Evolutionary conservation across 2,888 invertebrate genomes (phyloP).

Genomic region (Acleris laterana): DNA sequence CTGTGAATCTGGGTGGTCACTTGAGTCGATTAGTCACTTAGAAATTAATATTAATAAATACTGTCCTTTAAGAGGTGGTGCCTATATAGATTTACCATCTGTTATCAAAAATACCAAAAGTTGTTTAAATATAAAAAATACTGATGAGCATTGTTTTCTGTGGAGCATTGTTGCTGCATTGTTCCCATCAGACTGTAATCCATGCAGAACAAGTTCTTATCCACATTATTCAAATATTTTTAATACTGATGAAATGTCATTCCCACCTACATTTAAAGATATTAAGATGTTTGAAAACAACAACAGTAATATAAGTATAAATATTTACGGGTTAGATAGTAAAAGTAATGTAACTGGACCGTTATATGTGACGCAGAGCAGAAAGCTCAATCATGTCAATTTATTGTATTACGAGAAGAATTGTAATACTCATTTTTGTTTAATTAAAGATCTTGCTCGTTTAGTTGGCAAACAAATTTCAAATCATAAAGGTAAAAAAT

Average conservation of each 20-base stretch:
- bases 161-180: not conserved
- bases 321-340: no score
- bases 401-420: not conserved
- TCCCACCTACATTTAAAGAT: no score
- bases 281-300: no score
- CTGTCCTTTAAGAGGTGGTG: not conserved
- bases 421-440: not conserved
- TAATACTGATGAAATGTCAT: not conserved
- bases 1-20: constrained; percentile 4
- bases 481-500: constrained; percentile 3
- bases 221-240: not conserved
- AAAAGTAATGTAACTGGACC: no score
- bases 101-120: constrained; percentile 4
- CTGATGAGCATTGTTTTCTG: not conserved
- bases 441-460: not conserved
- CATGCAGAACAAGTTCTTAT: constrained; percentile 1
- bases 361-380: no score
- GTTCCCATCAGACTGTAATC: not conserved
- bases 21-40: constrained; percentile 5
- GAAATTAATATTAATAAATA: constrained; percentile 10
- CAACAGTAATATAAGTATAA: no score
- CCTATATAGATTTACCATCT: not conserved
- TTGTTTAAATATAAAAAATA: constrained; percentile 7
- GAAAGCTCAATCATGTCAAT: not conserved
- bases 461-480: not conserved